Base-by-base conservation (phyloP, 2,888 invertebrate species). In the Subacronicta megacephala region DNA sequence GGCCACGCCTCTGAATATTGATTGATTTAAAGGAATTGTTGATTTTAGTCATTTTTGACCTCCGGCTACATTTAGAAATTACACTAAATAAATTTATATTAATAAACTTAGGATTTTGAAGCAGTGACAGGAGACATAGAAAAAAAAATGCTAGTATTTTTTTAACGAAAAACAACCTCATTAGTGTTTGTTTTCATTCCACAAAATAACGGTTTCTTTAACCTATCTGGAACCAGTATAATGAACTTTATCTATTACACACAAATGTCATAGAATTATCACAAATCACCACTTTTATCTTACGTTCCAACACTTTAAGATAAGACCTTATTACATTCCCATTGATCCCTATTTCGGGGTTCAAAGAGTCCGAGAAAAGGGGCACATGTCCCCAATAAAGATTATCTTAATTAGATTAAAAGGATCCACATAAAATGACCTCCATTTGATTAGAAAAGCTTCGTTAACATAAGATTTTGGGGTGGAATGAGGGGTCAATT, bases 401-500 rank as follows among this genome's bases (percentile, higher is more conserved):
- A 73, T 76, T 40, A 75, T 73, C 75, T 68, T 69, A 71, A 76
- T 73, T 62, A 66, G 60, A 76, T 63, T 50, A 58, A 50, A 40
- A 18, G 12, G 17, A 10, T 29, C 56, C 57, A 76, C 58, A 54
- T 49, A 60, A 63, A 58, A 58, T 54, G 76, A 51, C 41, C 75
- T 41, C 43, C 53, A 56, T 68, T 64, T 68, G 56, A 70, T 75
- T 71, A 71, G 56, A 57, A 60, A 45, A 52, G 33, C 38, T 60
- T 53, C 31, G 49, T 56, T 42, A 37, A 52, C 38, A 29, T 37
- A 10, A 56, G 33, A 36, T 12, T 36, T 47, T 26, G 7, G 26
- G 16, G 23, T 36, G 38, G 45, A 60, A 45, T 52, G 12, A 26
- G 23, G 29, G 55, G 17, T 67, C 53, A 41, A 29, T 6, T 0